Evolutionary conservation across 2,797 vertebrate genomes (phyloP).

Genomic region (Sebastes alutus): DNA sequence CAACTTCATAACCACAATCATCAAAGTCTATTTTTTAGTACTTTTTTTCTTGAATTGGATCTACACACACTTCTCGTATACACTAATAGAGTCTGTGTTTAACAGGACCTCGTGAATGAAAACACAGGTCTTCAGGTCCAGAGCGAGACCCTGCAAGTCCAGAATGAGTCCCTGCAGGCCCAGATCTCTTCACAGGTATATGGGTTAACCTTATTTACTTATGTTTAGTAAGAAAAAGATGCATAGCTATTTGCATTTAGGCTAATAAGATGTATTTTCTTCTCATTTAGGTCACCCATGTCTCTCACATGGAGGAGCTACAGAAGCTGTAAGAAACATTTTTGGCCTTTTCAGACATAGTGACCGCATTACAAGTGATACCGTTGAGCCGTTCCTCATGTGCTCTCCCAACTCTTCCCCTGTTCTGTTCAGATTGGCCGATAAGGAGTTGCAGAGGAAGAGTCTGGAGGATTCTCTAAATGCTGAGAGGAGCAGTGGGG

Average conservation of each 20-base stretch:
- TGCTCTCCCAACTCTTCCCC: background rate
- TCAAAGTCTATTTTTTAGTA: background rate
- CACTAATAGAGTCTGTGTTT: slow-evolving; percentile 13
- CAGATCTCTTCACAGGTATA: slow-evolving; percentile 93
- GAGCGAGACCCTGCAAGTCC: slow-evolving; percentile 90
- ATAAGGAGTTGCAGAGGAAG: slow-evolving; percentile 95
- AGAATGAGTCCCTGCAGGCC: slow-evolving; percentile 88
- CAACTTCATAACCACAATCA: background rate
- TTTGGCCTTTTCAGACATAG: background rate
- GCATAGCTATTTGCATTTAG: slow-evolving; percentile 1
- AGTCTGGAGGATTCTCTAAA: slow-evolving; percentile 94
- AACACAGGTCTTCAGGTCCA: slow-evolving; percentile 92
- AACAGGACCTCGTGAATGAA: slow-evolving; percentile 93
- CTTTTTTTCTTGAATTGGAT: background rate
- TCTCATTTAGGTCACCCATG: slow-evolving; percentile 85
- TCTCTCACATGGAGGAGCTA: slow-evolving; percentile 94
- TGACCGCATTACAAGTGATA: background rate
- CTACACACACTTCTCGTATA: background rate
- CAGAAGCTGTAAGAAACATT: slow-evolving; percentile 90
- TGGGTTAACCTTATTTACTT: slow-evolving; percentile 14
- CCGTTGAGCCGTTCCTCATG: background rate
- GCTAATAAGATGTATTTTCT: slow-evolving; percentile 54
- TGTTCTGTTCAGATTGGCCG: slow-evolving; percentile 85
- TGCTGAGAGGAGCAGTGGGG: slow-evolving; percentile 88
- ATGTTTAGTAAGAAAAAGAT: background rate